A percentile compares a stretch with the other conserved stretches of the same genome.
These are phyloP conservation scores for Agrilus mali DNA, from an alignment of 2,888 invertebrate genomes.

Conservation along the genomic window DNA sequence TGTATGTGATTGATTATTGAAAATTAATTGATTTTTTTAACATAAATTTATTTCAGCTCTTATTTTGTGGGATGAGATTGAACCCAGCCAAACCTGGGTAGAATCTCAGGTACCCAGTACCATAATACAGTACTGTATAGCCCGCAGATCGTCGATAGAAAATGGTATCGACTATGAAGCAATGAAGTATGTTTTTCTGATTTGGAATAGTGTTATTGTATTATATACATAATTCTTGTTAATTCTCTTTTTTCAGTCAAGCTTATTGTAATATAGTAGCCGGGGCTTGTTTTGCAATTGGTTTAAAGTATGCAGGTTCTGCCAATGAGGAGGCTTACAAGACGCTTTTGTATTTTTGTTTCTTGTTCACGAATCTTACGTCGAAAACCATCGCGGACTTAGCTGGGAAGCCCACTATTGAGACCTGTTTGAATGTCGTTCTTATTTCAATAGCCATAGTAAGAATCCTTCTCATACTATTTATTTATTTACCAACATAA, in stretches of 20 bases:
- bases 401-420: conserved; percentile 81
- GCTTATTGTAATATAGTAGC: conserved; percentile 94
- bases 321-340: conserved; percentile 70
- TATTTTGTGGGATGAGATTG: conserved; percentile 78
- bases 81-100: conserved; percentile 74
- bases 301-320: conserved; percentile 87
- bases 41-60: conserved; percentile 43
- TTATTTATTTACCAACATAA: conserved; percentile 4
- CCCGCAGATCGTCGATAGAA: conserved; percentile 51
- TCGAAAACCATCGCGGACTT: conserved; percentile 68
- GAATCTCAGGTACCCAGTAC: conserved; percentile 67
- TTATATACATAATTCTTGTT: neutral
- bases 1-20: conserved; percentile 32
- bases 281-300: conserved; percentile 89
- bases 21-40: neutral
- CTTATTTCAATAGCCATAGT: conserved; percentile 73
- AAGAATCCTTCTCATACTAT: conserved; percentile 13
- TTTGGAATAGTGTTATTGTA: conserved; percentile 1
- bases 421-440: conserved; percentile 76
- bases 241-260: conserved; percentile 48
- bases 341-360: conserved; percentile 61
- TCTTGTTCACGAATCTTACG: conserved; percentile 53
- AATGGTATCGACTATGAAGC: conserved; percentile 76
- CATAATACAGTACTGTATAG: conserved; percentile 65
- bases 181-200: conserved; percentile 58